Percentiles rank a stretch among this genome's conserved stretches.
These are phyloP conservation scores for Chelon auratus DNA, from an alignment of 2,797 vertebrate genomes.

Conservation along the genomic window DNA sequence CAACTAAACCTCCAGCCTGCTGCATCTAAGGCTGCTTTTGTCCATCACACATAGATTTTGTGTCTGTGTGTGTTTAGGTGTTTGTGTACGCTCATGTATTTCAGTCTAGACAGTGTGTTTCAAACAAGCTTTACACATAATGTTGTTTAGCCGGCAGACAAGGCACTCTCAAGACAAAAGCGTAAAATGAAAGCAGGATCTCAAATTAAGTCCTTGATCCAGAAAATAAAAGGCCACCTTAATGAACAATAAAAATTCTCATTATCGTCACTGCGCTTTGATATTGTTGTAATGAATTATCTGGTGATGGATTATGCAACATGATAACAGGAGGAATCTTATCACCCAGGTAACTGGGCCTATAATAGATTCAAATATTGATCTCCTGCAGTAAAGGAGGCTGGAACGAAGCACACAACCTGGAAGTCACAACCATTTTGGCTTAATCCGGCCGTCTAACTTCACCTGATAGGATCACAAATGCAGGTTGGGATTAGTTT, in stretches of 20 bases:
- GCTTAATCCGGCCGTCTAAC: conserved; percentile 59
- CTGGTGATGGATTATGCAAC: conserved; percentile 69
- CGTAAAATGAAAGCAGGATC: conserved; percentile 64
- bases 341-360: conserved; percentile 68
- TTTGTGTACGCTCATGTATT: conserved; percentile 25
- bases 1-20: conserved; percentile 31
- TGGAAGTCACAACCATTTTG: conserved; percentile 49
- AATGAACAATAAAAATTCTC: conserved; percentile 65
- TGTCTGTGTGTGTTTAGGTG: conserved; percentile 40
- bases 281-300: conserved; percentile 77
- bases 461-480: conserved; percentile 68
- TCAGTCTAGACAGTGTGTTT: conserved; percentile 34
- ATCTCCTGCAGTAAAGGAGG: conserved; percentile 51
- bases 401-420: conserved; percentile 53
- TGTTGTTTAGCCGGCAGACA: conserved; percentile 58
- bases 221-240: conserved; percentile 63
- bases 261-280: conserved; percentile 68
- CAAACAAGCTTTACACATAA: conserved; percentile 14
- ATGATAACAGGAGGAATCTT: conserved; percentile 53
- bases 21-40: conserved; percentile 33
- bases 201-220: conserved; percentile 65
- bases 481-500: conserved; percentile 68
- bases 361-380: conserved; percentile 67
- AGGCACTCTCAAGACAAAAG: conserved; percentile 65
- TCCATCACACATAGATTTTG: conserved; percentile 28